phyloP scores from a whole-genome alignment of 2,888 invertebrate genomes.

The Rapana venosa region DNA sequence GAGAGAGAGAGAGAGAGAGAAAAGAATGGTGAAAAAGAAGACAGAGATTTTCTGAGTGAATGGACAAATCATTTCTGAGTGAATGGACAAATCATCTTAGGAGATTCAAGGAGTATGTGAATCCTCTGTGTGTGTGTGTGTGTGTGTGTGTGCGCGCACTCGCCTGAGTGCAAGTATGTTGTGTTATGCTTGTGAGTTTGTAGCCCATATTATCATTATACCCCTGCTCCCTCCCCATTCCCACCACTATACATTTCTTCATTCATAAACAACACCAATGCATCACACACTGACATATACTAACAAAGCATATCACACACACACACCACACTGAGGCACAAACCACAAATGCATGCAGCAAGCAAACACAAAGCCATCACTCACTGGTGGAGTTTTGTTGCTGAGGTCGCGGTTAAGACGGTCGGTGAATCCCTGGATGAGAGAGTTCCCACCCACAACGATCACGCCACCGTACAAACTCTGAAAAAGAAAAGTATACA shows the following conservation, averaged over 20 bases:
- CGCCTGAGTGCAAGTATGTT: no score
- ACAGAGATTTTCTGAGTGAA: no score
- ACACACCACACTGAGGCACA: neutral
- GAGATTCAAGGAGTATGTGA: no score
- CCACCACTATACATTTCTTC: neutral
- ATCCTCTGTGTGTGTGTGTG: no score
- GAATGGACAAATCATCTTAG: no score
- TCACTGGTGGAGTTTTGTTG: conserved; percentile 89
- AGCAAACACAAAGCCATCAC: conserved; percentile 48
- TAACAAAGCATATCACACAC: neutral
- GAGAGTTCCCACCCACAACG: conserved; percentile 95
- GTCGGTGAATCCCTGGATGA: conserved; percentile 95
- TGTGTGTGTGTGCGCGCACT: no score
- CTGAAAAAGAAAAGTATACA: conserved; percentile 77
- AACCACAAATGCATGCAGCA: neutral
- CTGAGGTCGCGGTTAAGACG: conserved; percentile 92
- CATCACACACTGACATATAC: no score
- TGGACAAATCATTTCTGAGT: no score
- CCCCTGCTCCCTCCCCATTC: neutral
- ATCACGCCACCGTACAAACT: conserved; percentile 95
- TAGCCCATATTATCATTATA: no score
- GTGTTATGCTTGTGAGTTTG: no score
- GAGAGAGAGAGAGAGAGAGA: no score
- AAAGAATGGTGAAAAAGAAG: no score
- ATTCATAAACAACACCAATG: neutral